Evolutionary conservation across 1,140 invertebrate species (phyloP).

Genomic region (Harpegnathos saltator): DNA sequence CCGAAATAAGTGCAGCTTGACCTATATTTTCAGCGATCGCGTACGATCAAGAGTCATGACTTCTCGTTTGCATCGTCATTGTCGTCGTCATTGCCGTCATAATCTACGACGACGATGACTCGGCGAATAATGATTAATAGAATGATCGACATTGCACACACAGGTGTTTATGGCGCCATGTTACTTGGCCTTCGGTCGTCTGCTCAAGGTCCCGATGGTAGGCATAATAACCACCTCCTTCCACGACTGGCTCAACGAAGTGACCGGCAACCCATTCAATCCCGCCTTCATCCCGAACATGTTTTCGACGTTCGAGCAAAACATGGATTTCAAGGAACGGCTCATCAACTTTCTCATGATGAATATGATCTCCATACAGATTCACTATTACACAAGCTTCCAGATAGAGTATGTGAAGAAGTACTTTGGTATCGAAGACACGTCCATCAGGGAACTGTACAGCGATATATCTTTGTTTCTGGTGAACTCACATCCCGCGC

Average conservation of each 20-base stretch:
- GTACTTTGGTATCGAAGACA: constrained; percentile 80
- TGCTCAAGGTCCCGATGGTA: constrained; percentile 87
- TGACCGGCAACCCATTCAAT: constrained; percentile 87
- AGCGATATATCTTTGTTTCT: constrained; percentile 85
- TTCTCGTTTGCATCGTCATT: too few species aligned
- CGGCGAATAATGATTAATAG: constrained; percentile 1
- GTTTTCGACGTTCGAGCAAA: constrained; percentile 82
- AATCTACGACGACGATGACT: too few species aligned
- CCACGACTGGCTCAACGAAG: constrained; percentile 87
- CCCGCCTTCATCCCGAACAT: constrained; percentile 86
- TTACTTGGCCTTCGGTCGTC: constrained; percentile 86
- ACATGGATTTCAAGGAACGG: constrained; percentile 88
- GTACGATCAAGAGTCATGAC: not conserved
- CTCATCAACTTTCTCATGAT: constrained; percentile 82
- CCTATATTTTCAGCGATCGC: not conserved
- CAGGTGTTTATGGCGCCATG: constrained; percentile 81
- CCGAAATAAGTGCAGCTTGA: not conserved
- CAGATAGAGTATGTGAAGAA: constrained; percentile 76
- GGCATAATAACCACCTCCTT: constrained; percentile 87
- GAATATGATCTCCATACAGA: constrained; percentile 37
- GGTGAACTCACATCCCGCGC: constrained; percentile 86
- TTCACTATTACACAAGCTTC: constrained; percentile 50
- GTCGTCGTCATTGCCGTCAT: too few species aligned
- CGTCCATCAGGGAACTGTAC: constrained; percentile 82
- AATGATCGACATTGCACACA: constrained; percentile 1